Conservation (phyloP, 2,888 invertebrate species). For the Barypeithes pellucidus region DNA sequence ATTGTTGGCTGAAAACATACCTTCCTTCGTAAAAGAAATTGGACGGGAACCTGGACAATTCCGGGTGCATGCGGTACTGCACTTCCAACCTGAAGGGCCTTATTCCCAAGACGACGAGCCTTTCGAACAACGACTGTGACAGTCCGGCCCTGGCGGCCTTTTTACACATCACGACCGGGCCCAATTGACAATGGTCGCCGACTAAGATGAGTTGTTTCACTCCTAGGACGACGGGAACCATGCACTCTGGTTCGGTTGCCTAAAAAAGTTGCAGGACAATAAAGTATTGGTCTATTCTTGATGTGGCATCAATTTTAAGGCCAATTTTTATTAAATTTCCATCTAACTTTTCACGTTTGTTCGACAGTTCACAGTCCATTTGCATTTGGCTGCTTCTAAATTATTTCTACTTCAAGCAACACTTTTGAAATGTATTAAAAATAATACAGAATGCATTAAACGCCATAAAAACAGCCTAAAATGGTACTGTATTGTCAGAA, state of each 20-base stretch:
- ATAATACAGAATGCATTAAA: too few relatives aligned
- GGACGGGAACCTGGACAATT: constrained; percentile 96
- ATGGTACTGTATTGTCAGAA: too few relatives aligned
- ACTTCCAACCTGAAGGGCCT: constrained; percentile 97
- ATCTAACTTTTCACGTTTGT: too few relatives aligned
- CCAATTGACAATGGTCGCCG: constrained; percentile 99
- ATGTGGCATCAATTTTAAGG: too few relatives aligned
- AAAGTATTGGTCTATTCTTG: too few relatives aligned
- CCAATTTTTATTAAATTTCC: too few relatives aligned
- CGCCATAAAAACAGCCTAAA: too few relatives aligned
- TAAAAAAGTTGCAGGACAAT: constrained; percentile 43
- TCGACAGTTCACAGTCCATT: too few relatives aligned
- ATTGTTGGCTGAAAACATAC: constrained; percentile 29
- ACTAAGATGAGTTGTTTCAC: constrained; percentile 97
- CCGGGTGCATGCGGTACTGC: constrained; percentile 99
- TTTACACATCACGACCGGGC: constrained; percentile 99
- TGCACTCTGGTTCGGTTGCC: constrained; percentile 97
- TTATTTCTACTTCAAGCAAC: too few relatives aligned
- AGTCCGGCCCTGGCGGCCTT: constrained; percentile 98
- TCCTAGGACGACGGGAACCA: constrained; percentile 98
- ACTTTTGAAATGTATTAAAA: too few relatives aligned
- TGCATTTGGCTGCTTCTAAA: too few relatives aligned
- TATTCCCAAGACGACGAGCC: constrained; percentile 97
- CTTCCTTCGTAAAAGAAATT: constrained; percentile 85
- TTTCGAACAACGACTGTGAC: constrained; percentile 96